A percentile compares a stretch with the other conserved stretches of the same genome.
phyloP scores from a whole-genome alignment of 53 echinoderm and acorn worm genomes.

The Actinopyga echinites region DNA sequence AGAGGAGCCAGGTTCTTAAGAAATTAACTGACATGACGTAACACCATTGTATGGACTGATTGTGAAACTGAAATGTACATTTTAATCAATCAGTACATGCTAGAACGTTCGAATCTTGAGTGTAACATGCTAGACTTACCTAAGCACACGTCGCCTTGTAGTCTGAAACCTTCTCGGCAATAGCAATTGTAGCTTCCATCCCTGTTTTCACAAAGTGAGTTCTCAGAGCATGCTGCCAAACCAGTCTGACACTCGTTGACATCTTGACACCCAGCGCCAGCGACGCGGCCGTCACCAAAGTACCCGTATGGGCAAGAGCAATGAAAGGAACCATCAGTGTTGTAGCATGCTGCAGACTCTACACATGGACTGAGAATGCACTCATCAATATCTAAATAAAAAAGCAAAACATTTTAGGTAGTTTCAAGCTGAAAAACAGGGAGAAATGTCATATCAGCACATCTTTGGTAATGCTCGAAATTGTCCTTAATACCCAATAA shows the following conservation, averaged over 20 bases:
- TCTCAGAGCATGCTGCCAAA: not conserved
- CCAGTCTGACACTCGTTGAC: not conserved
- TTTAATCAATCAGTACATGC: no score
- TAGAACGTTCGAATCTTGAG: not conserved
- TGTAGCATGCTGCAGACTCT: not conserved
- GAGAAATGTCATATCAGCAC: no score
- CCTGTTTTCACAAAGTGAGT: not conserved
- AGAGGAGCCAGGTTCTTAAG: no score
- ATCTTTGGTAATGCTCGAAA: no score
- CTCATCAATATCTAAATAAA: constrained; percentile 13
- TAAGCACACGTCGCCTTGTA: not conserved
- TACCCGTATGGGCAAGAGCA: constrained; percentile 12
- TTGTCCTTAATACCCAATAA: no score
- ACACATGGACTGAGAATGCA: not conserved
- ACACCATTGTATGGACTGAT: no score
- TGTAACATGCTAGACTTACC: not conserved
- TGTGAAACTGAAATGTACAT: no score
- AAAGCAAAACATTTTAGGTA: not conserved
- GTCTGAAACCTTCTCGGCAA: not conserved
- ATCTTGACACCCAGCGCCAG: constrained; percentile 10
- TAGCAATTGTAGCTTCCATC: not conserved
- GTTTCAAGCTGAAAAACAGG: no score
- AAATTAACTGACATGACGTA: no score
- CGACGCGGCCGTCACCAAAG: constrained; percentile 17
- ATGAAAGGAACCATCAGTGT: constrained; percentile 13